Evolutionary conservation across 2,113 vertebrate genomes (phyloP), one percentile per base, ranked within the genome.

Genomic region (Campylorhamphus procurvoides): DNA sequence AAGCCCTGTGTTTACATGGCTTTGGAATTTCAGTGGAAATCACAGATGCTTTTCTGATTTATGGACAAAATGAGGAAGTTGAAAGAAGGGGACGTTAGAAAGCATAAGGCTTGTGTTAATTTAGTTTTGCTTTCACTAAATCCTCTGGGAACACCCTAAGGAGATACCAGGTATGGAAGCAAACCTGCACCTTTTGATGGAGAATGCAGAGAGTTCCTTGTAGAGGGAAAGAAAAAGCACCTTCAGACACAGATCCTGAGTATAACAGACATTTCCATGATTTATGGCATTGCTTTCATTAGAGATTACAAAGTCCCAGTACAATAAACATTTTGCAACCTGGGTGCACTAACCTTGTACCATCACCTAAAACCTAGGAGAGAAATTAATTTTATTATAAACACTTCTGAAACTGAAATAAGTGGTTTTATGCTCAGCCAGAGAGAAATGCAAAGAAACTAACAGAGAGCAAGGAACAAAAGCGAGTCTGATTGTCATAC

Each of bases 241-340:
- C 47, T 80, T 95, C 31, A 60, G 76, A 81, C 28, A 66, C 19
- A 74, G 39, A 84, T 74, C 15, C 75, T 37, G 52, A 78, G 42
- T 67, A n/a, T 60, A 67, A 77, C 17, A 84, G 87, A 63, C 39
- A 20, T 84, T 90, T 88, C 44, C 15, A 17, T 90, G 71, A 86
- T 92, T 88, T 86, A 84, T 86, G 46, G 44, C 28, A 20, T 72
- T 89, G 44, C 37, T 91, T 95, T 69, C 49, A 68, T 20, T 60
- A 78, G 56, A 92, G 47, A 20, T 72, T 47, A 3, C 78, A 23
- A 81, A 60, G 18, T 71, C 74, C 52, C 79, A 78, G 44, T 74
- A 63, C 73, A 78, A 71, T 88, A 81, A 95, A 85, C 39, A 33
- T 88, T 91, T 52, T 90, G 72, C 79, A 93, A 37, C 85, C 42